Evolutionary conservation across 2,888 invertebrate species (phyloP).

Genomic region (Leptinotarsa haldemani): DNA sequence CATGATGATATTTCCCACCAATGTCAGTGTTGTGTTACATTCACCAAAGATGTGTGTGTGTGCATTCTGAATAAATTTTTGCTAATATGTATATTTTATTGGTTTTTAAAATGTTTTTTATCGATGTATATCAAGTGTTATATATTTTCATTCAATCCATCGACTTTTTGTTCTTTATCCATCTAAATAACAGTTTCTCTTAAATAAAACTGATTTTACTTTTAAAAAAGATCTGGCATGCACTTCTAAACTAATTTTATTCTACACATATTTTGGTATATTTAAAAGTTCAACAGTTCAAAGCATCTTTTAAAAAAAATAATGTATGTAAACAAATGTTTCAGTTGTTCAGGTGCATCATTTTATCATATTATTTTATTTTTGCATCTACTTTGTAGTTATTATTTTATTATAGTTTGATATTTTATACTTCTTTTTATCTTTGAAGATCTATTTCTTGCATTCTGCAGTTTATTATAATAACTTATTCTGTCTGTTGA

Average conservation of each 20-base stretch:
- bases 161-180: too few relatives aligned
- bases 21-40: not conserved
- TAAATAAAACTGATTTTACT: not conserved
- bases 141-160: not conserved
- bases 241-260: too few relatives aligned
- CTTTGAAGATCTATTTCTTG: not conserved
- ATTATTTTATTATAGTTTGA: not conserved
- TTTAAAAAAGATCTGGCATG: not conserved
- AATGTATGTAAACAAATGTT: too few relatives aligned
- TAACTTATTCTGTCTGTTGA: too few relatives aligned
- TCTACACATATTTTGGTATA: too few relatives aligned
- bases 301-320: too few relatives aligned
- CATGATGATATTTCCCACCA: not conserved
- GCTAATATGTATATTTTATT: not conserved
- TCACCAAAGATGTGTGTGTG: not conserved
- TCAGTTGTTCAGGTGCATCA: too few relatives aligned
- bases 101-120: not conserved
- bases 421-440: not conserved
- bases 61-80: not conserved
- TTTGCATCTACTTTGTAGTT: too few relatives aligned
- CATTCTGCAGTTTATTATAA: not conserved
- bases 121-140: not conserved
- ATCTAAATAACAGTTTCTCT: not conserved
- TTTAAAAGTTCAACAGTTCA: too few relatives aligned
- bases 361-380: too few relatives aligned